phyloP scores from a whole-genome alignment of 2,113 vertebrate genomes.

The Dromiciops gliroides region DNA sequence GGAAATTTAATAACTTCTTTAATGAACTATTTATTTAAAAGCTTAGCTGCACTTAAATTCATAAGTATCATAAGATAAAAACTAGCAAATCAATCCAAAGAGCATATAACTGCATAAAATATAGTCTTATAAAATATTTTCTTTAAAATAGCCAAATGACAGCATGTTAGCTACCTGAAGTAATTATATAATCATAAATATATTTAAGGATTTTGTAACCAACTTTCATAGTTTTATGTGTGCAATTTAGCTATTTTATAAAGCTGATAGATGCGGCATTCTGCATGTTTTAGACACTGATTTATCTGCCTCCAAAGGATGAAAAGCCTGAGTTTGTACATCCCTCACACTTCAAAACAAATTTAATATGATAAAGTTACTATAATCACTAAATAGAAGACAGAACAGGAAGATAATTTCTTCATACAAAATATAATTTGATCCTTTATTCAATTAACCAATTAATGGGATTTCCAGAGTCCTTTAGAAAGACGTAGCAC shows the following conservation, averaged over 20 bases:
- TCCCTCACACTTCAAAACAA: constrained; percentile 28
- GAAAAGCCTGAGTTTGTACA: neutral
- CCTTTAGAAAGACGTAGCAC: neutral
- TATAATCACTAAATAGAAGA: constrained; percentile 25
- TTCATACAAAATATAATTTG: constrained; percentile 4
- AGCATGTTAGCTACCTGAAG: constrained; percentile 10
- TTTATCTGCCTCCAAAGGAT: constrained; percentile 3
- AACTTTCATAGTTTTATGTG: neutral
- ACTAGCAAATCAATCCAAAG: constrained; percentile 11
- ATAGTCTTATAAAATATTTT: neutral
- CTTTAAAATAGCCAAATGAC: neutral
- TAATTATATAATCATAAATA: neutral
- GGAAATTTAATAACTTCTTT: constrained; percentile 14
- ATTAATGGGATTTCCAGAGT: neutral
- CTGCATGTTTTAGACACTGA: neutral
- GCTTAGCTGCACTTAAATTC: neutral
- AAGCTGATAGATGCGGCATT: neutral
- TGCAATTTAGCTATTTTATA: neutral
- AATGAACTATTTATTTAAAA: constrained; percentile 11
- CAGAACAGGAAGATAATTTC: neutral
- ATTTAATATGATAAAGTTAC: neutral
- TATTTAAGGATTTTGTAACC: neutral
- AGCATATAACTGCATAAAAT: neutral
- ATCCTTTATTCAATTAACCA: constrained; percentile 35
- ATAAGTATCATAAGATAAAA: constrained; percentile 29